Base-by-base conservation (phyloP, 2,888 invertebrate species). In the Polyploca ridens region DNA sequence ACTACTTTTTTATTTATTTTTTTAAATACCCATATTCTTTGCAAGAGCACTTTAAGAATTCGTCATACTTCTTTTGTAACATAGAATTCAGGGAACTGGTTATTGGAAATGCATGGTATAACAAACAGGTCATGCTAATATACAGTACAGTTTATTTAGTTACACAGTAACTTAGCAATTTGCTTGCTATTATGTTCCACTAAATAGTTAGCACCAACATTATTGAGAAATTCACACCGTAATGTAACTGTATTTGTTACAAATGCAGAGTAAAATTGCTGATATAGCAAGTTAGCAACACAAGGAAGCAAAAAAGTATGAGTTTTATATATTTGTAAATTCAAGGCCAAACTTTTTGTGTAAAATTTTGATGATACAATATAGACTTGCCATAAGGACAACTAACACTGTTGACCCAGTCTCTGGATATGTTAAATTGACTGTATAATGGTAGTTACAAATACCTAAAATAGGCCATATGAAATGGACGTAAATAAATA, bases 401-500 rank as follows among this genome's bases (percentile, higher is more conserved):
- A 14, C 1, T 2, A 16, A 16, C 0, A 54, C 54, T 10, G 35
- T 60, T 38, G 16, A 38, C 10, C 16, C 19, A 54, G 16, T 19
- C 10, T 4, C 10, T 54, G 10, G 54, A 10, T 49, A 38, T 38
- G 58, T 33, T 58, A 57, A 8, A 38, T 38, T 41, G 58, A 58
- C 14, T 14, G 8, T 58, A 33, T n/a, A n/a, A 33, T 4, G 1
- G 33, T 33, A 33, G 10, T 3, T 58, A 58, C 27, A 7, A 7
- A 14, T 27, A 3, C 6, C 68, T 63, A 69, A 68, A 70, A 10
- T 67, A 70, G 69, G 75, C 70, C 72, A 63, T 58, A 35, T 63
- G 66, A 60, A 63, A 65, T 44, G 62, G 63, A 62, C 57, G 69
- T 76, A 74, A 75, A 69, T 73, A 78, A 69, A 76, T 75, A 61